Base-by-base conservation (phyloP, 2,797 vertebrate species). In the Lycodopsis pacificus region DNA sequence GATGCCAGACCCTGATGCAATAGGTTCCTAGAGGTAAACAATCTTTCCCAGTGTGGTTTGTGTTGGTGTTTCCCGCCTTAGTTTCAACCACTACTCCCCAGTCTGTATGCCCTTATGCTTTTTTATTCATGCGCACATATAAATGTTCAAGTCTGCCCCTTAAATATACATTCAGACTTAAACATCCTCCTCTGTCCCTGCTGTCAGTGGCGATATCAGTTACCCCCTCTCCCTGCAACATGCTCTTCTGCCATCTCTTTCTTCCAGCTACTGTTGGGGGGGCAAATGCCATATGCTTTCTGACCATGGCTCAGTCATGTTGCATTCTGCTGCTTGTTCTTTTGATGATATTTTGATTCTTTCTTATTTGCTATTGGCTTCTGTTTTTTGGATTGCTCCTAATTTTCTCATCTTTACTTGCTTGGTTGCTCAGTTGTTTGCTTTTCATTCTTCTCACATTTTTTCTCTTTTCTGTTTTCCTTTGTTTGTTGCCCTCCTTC, bases 381-480 rank as follows among this genome's bases (percentile, higher is more conserved):
- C 85, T 8, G 89, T 92, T 92, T 90, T 92, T 92, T 92, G 87
- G 78, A 91, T 83, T 91, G 92, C 90, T 93, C 90, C 90, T 94
- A 83, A 85, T 95, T 94, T 92, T 93, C 83, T 93, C 92, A 94
- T 94, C 88, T 88, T 91, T 93, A 90, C 88, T 91, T 91, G 91
- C 92, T 93, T 91, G 86, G 89, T 91, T 92, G 88, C 85, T 92
- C 81, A 89, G 86, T 93, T 87, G 86, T 71, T 91, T 93, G 92
- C 92, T 94, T 92, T 93, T 93, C 91, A 93, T 93, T 93, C 89
- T 92, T 92, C 93, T 93, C 93, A 94, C 91, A 81, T 93, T 93
- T 93, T 93, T 92, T 94, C 92, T 93, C 92, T 94, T 93, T 94
- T 93, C 93, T 92, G 91, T 94, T 93, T 88, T 94, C 91, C 89